Evolutionary conservation across 1,140 invertebrate species (phyloP).

Genomic region (Sarcophaga bullata): DNA sequence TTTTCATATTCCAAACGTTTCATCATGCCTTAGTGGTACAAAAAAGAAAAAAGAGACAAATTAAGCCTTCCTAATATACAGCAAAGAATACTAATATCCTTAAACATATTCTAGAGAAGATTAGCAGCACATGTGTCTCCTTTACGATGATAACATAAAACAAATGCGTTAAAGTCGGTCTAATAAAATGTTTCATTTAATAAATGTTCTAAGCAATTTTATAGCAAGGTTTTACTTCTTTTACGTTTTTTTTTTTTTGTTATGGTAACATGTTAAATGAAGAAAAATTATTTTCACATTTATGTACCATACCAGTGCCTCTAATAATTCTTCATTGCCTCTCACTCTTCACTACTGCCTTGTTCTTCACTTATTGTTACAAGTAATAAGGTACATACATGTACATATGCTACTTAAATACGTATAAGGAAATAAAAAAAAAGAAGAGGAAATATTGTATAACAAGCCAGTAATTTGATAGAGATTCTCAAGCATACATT

Average conservation of each 20-base stretch:
- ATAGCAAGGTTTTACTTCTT: not conserved
- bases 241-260: not conserved
- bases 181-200: not conserved
- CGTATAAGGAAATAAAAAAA: not conserved
- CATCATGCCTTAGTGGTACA: no score
- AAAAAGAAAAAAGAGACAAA: no score
- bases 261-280: constrained; percentile 15
- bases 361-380: no score
- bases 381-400: no score
- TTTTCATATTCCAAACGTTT: no score
- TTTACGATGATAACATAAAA: no score
- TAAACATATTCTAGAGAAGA: no score
- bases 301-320: no score
- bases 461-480: constrained; percentile 29
- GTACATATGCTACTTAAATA: not conserved
- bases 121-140: no score
- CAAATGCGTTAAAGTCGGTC: not conserved
- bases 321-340: not conserved
- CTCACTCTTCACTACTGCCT: not conserved
- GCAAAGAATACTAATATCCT: no score
- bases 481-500: constrained; percentile 1
- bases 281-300: constrained; percentile 9
- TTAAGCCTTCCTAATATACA: no score
- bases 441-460: not conserved
- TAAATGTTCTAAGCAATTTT: not conserved